Base-by-base conservation (phyloP, 2,113 vertebrate genomes). In the Turnix velox region DNA sequence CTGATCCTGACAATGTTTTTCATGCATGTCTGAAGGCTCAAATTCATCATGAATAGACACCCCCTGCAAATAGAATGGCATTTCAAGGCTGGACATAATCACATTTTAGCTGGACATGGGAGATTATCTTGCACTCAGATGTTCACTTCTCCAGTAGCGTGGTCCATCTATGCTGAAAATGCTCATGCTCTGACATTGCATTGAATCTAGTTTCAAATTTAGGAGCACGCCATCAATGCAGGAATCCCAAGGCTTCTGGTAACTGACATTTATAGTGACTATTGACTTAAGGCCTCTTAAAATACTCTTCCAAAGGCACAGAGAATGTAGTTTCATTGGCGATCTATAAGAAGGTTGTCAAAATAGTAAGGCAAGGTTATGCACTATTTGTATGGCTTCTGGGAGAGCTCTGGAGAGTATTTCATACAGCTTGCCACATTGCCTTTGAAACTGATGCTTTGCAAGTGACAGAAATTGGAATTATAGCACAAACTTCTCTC, bases 191-290 rank as follows among this genome's bases (percentile, higher is more conserved):
- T 97, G 97, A 97, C 98, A 98, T 97, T 98, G 96, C 96, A 96
- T 85, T 98, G 97, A 98, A 98, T 98, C 97, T 97, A 95, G 97
- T 97, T 97, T 97, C 97, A 98, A 98, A 98, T 98, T 97, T 97
- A 98, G 98, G 97, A 98, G 97, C 96, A 95, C 74, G 71, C 95
- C 97, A 96, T 95, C 92, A 96, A 95, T 95, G 97, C 96, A 97
- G 97, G 98, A 98, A 99, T 99, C 97, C 85, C 94, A 98, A 98
- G 98, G 97, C 98, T 97, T 95, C 95, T 90, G 94, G 79, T 88
- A 94, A 97, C 94, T 85, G 90, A 92, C 94, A 97, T 96, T 95
- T 97, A 97, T 95, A 96, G 97, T 91, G 95, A 90, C 93, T 93
- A 91, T 92, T 82, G 62, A 96, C 85, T 72, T 48, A 93, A 95